Base-by-base conservation (phyloP, 2,888 invertebrate species). In the Syrphus vitripennis region DNA sequence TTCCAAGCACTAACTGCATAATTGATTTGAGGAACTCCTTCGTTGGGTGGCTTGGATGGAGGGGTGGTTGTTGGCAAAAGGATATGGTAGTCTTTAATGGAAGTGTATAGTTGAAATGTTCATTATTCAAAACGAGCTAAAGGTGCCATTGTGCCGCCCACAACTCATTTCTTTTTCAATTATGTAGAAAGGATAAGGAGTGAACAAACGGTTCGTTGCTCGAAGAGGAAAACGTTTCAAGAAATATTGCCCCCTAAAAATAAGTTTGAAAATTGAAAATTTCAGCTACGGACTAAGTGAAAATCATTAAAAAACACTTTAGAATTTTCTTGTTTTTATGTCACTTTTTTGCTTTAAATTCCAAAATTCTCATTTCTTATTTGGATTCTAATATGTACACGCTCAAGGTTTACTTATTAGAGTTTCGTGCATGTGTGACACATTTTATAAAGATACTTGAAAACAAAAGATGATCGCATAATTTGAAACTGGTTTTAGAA, bases 71-170 rank as follows among this genome's bases (percentile, higher is more conserved):
- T 40, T n/a, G 12, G 50, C 34, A 21, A 10, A 19, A n/a, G 31
- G n/a, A 21, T 31, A 55, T 6, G 57, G 24, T 10, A 10, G 37
- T 16, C n/a, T 16, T 9, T 9, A 9, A 7, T 6, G n/a, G n/a
- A n/a, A 16, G 4, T 37, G 75, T 65, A 57, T 45, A 48, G 61
- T 78, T 83, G 63, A 65, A 83, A 79, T 83, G 75, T 83, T 78
- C 83, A 83, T 83, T 79, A 79, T 83, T 77, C 45, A 53, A 63
- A 83, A 74, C 55, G 83, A 83, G 79, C 53, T 55, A 40, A 53
- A 74, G 79, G 79, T 83, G 79, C 74, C 55, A 75, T 74, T 69
- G 78, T 78, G 45, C 83, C 74, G 63, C 78, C 79, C 75, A 70
- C 74, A 74, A 70, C 61, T 83, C 67, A 69, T 72, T 83, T 74